A percentile compares a stretch with the other conserved stretches of the same genome.
These are phyloP conservation scores for Troides oblongomaculatus DNA, from an alignment of 2,888 invertebrate genomes.

Conservation along the genomic window DNA sequence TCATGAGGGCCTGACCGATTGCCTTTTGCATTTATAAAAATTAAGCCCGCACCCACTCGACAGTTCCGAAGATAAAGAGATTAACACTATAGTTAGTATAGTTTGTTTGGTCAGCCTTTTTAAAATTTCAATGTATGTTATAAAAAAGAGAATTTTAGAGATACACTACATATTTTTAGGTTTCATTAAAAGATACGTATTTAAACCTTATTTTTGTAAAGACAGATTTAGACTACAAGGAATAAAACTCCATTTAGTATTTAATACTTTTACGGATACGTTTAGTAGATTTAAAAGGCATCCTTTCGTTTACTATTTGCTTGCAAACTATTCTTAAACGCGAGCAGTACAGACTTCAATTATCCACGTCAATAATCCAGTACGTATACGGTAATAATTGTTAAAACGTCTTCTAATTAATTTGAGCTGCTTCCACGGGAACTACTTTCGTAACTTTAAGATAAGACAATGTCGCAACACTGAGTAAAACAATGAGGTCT, in stretches of 20 bases:
- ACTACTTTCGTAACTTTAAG: constrained; percentile 55
- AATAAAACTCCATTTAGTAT: too few species aligned
- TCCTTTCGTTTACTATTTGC: too few species aligned
- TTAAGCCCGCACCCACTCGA: constrained; percentile 40
- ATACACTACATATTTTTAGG: neutral
- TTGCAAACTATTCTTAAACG: too few species aligned
- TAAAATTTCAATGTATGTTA: neutral
- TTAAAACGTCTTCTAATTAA: neutral
- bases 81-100: neutral
- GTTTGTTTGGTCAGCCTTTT: constrained; percentile 8
- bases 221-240: too few species aligned
- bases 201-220: too few species aligned
- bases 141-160: neutral
- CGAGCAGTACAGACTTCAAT: too few species aligned
- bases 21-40: constrained; percentile 67
- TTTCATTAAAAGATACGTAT: neutral
- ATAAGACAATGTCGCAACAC: constrained; percentile 68
- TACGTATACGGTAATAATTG: neutral
- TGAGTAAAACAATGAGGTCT: constrained; percentile 67
- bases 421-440: constrained; percentile 45
- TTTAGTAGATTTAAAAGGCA: too few species aligned
- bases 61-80: constrained; percentile 14
- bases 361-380: too few species aligned
- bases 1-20: constrained; percentile 68
- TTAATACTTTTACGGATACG: too few species aligned